Percentiles rank a stretch among this genome's conserved stretches.
phyloP scores from a whole-genome alignment of 2,797 vertebrate genomes.

The Alfaro cultratus region DNA sequence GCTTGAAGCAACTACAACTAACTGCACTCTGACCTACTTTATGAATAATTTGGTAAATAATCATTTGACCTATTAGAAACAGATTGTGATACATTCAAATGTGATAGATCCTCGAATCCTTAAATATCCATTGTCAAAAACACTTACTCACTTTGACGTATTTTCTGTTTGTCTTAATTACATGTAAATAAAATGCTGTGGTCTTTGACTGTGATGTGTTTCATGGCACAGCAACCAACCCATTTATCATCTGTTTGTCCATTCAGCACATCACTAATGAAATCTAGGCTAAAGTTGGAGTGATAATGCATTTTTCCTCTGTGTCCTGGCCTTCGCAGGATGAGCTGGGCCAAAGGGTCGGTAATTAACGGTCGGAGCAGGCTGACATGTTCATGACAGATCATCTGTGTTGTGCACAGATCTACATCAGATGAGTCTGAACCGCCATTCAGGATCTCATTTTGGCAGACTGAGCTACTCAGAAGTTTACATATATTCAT shows the following conservation, averaged over 20 bases:
- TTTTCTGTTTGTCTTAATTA: background rate
- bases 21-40: background rate
- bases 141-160: background rate
- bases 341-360: constrained; percentile 6
- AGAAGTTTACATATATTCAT: background rate
- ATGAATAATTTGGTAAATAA: background rate
- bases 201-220: background rate
- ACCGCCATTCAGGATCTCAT: background rate
- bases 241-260: constrained; percentile 4
- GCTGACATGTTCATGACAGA: constrained; percentile 35
- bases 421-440: background rate
- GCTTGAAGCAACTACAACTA: background rate
- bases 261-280: constrained; percentile 4
- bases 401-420: background rate
- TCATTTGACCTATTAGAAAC: background rate
- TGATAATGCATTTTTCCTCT: constrained; percentile 28
- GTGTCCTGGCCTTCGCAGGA: constrained; percentile 31
- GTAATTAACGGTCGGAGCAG: constrained; percentile 30
- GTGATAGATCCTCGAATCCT: background rate
- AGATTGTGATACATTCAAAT: background rate
- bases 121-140: constrained; percentile 20
- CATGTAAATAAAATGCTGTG: background rate
- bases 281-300: background rate
- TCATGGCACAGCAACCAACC: background rate
- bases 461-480: constrained; percentile 4